Base-by-base conservation (phyloP, 2,113 vertebrate species). In the Coryphaenoides rupestris region DNA sequence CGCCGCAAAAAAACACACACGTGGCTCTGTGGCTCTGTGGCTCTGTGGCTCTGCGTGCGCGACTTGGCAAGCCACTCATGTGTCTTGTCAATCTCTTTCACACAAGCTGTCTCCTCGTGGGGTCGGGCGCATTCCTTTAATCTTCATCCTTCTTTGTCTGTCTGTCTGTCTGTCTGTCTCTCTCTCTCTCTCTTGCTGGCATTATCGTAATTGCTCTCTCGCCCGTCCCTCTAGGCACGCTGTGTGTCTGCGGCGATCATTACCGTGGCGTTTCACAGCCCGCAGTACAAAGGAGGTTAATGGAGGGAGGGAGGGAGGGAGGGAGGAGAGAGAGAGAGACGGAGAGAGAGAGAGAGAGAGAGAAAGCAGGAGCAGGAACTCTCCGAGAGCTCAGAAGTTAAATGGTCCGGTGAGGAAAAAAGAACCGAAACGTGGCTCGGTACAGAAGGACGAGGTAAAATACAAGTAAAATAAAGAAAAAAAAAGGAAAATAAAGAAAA, bases 161-260 rank as follows among this genome's bases (percentile, higher is more conserved):
- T 58, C 40, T 6, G 9, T 58, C 21, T 28, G 15, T n/a, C 23
- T 55, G 19, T 55, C 53, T 56, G 21, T 56, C 55, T 56, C 55
- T 56, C 22, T 57, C 55, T 57, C 24, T 58, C 22, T 33, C 56
- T 45, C 28, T 19, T 28, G 55, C 55, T 63, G 63, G 75, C 63
- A 79, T 75, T 73, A 72, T 60, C 66, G 58, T 19, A 12, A 60
- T 63, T 40, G 59, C 66, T 58, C 19, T 16, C 62, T 56, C 28
- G 7, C 55, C 40, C 47, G 6, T 58, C 54, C 67, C 63, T 55
- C 55, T 70, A 63, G 72, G 72, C 70, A 76, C n/a, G n/a, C 6
- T 40, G 33, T 40, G 33, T 40, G 33, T 40, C 33, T 40, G 33
- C 13, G 13, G 33, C 33, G 13, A 50, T 50, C 47, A 50, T 50